These are phyloP conservation scores for Stegodyphus mimosarum DNA, from an alignment of 1,140 invertebrate species.

Conservation along the genomic window DNA sequence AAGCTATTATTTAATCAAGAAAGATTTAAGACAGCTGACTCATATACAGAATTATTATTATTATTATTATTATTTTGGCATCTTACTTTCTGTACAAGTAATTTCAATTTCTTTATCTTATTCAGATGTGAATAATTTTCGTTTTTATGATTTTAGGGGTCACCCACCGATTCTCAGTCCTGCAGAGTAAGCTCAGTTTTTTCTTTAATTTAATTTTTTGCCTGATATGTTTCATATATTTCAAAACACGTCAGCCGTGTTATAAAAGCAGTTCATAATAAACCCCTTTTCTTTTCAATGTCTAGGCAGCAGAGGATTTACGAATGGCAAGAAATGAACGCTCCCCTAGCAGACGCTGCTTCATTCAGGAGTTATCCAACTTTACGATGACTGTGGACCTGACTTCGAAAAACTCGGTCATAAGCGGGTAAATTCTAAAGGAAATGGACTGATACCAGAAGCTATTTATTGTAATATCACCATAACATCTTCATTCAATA, in stretches of 20 bases:
- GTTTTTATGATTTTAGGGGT: slow-evolving; percentile 34
- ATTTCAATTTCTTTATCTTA: not conserved
- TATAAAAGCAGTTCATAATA: not conserved
- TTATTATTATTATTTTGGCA: no score
- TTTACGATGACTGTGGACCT: slow-evolving; percentile 11
- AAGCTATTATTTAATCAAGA: no score
- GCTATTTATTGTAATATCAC: no score
- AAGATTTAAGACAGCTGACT: no score
- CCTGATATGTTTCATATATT: not conserved
- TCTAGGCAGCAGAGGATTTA: slow-evolving; percentile 62
- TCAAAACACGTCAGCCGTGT: not conserved
- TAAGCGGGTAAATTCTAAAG: not conserved
- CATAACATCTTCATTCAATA: no score
- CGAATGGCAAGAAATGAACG: slow-evolving; percentile 63
- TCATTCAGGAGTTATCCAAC: slow-evolving; percentile 62
- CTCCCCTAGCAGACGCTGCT: slow-evolving; percentile 60
- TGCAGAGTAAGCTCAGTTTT: slow-evolving; percentile 55
- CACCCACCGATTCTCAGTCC: slow-evolving; percentile 40
- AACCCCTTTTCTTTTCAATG: not conserved
- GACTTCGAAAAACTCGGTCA: not conserved
- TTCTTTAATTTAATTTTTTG: not conserved
- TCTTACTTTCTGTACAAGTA: not conserved
- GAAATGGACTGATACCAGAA: not conserved
- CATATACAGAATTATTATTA: no score
- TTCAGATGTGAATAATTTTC: no score